Percentiles rank a stretch among this genome's conserved stretches.
phyloP scores from a whole-genome alignment of 2,888 invertebrate species.

The Cheilosia scutellata region DNA sequence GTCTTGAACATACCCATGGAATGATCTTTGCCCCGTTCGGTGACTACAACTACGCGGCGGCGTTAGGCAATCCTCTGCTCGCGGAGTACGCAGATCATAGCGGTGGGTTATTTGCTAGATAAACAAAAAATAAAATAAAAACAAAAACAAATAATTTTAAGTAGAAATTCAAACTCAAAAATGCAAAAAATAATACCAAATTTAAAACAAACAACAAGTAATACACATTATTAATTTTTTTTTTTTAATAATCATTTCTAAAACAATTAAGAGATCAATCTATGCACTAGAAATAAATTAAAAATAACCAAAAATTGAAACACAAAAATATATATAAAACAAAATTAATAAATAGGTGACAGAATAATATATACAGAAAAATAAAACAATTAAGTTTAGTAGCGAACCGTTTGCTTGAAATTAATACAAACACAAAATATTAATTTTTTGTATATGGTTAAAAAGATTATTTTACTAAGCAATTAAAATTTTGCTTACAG shows the following conservation, averaged over 20 bases:
- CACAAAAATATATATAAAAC: constrained; percentile 9
- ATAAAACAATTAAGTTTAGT: constrained; percentile 15
- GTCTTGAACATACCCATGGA: constrained; percentile 87
- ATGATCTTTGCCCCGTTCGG: constrained; percentile 94
- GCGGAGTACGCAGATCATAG: constrained; percentile 96
- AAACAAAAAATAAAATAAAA: constrained; percentile 80
- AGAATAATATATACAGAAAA: constrained; percentile 40
- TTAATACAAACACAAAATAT: constrained; percentile 49
- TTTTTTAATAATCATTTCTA: constrained; percentile 47
- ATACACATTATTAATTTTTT: constrained; percentile 66
- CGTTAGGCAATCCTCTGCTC: constrained; percentile 91
- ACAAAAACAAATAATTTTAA: constrained; percentile 51
- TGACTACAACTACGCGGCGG: constrained; percentile 95
- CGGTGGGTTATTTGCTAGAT: constrained; percentile 97
- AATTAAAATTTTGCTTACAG: constrained; percentile 17
- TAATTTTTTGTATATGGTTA: constrained; percentile 38
- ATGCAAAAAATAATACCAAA: constrained; percentile 68
- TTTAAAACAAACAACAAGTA: constrained; percentile 56
- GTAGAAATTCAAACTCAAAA: constrained; percentile 59
- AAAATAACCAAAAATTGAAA: constrained; percentile 39
- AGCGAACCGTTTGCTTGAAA: constrained; percentile 60
- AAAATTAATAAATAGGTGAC: constrained; percentile 62
- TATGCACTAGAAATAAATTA: constrained; percentile 60
- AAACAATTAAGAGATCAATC: constrained; percentile 30
- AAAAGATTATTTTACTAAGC: constrained; percentile 34